These are phyloP conservation scores for Hylyphantes graminicola DNA, from an alignment of 1,140 invertebrate species.

Conservation along the genomic window DNA sequence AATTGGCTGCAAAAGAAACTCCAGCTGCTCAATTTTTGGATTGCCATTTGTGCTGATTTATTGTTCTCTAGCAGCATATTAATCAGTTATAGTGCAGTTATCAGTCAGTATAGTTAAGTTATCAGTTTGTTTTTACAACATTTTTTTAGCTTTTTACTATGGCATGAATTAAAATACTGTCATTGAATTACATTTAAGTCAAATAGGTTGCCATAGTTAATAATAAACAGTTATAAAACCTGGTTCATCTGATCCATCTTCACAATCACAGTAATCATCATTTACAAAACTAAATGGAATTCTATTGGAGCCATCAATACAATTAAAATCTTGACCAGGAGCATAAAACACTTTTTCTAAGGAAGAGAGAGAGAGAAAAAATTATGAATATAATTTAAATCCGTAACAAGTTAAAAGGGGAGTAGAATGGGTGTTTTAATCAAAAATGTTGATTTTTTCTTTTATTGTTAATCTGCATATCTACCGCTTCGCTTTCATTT, in stretches of 20 bases:
- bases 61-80: too few species aligned
- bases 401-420: too few species aligned
- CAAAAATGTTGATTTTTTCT: neutral
- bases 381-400: neutral
- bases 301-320: constrained; percentile 85
- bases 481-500: neutral
- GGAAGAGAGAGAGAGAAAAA: constrained; percentile 13
- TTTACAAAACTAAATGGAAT: constrained; percentile 91
- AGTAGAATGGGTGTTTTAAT: neutral
- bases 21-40: too few species aligned
- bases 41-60: too few species aligned
- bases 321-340: constrained; percentile 78
- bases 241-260: constrained; percentile 94
- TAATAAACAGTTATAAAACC: constrained; percentile 63
- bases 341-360: constrained; percentile 66
- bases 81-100: too few species aligned
- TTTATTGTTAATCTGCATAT: neutral
- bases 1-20: too few species aligned
- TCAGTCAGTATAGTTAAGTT: too few species aligned
- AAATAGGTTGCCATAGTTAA: neutral
- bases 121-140: too few species aligned
- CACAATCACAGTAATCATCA: constrained; percentile 99
- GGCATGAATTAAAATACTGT: neutral
- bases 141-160: too few species aligned
- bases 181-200: neutral